Base-by-base conservation (phyloP, 2,113 vertebrate genomes). In the Platanista minor region DNA sequence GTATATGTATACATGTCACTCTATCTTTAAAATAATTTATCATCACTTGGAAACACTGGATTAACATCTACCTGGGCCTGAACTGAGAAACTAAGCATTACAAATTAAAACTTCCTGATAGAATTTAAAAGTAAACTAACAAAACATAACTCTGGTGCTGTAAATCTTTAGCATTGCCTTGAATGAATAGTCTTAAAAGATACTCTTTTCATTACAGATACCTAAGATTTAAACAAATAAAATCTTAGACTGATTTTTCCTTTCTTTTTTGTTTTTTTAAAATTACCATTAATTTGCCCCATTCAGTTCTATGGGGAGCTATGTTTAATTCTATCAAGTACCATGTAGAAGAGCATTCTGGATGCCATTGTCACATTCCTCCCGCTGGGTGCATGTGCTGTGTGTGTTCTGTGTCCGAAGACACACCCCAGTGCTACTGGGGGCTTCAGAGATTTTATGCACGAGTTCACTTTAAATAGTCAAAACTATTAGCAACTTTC, bases 161-260 rank as follows among this genome's bases (percentile, higher is more conserved):
- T 62, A 94, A 86, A 80, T 39, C 36, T 72, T 57, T 33, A 87
- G 17, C 69, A 75, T 75, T 27, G 3, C 57, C 8, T 77, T 72
- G 3, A 71, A 52, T n/a, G 52, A 62, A 62, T 52, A 87, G 3
- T 46, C 12, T 74, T 67, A 36, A 66, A 91, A 91, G 49, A 80
- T 9, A 87, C 6, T 84, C 11, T 43, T 93, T 84, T 67, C 43
- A 43, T 72, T 66, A 61, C 4, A 11, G 20, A 81, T 41, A 25
- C 29, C 59, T 91, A 77, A 84, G n/a, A 39, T 91, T 46, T 80
- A 54, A 94, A 87, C 80, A 75, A 92, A 90, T 36, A 66, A 46
- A 72, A 13, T 82, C 78, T 95, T 95, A 81, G 67, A 12, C 7
- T 33, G 21, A 61, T 46, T 89, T 57, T 33, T 57, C 33, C 81